Evolutionary conservation across 2,113 vertebrate genomes (phyloP).

Genomic region (Orcinus orca): DNA sequence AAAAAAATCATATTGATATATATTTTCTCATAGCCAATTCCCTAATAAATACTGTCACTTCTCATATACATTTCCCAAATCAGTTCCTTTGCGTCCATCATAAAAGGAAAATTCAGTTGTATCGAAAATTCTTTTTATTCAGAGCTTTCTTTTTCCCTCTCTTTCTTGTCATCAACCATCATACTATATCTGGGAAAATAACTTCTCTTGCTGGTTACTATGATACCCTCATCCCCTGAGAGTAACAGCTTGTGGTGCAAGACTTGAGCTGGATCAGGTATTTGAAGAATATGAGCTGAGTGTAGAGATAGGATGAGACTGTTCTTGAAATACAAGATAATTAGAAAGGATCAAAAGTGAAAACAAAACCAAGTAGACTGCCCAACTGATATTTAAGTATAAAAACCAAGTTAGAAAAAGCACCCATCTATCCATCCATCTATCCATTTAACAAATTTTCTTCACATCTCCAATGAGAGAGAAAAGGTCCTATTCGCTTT

Average conservation of each 20-base stretch:
- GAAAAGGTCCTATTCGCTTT: background rate
- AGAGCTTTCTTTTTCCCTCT: background rate
- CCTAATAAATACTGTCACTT: background rate
- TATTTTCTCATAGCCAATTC: background rate
- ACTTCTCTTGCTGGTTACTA: background rate
- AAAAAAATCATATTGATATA: background rate
- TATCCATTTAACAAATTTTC: background rate
- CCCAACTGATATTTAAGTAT: background rate
- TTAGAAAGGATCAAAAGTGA: background rate
- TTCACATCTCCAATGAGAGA: background rate
- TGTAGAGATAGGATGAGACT: background rate
- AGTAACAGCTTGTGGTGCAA: background rate
- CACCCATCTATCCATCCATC: background rate
- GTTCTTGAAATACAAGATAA: background rate
- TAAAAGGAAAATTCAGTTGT: background rate
- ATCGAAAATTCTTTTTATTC: background rate
- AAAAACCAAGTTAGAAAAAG: background rate
- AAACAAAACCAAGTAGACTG: background rate
- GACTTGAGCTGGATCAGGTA: background rate
- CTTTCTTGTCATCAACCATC: background rate
- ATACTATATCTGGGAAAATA: background rate
- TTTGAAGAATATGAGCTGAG: background rate
- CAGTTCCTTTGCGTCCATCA: background rate
- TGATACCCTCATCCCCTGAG: background rate
- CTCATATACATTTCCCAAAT: background rate